These are phyloP conservation scores for Molanna angustata DNA, from an alignment of 2,888 invertebrate species.

Conservation along the genomic window DNA sequence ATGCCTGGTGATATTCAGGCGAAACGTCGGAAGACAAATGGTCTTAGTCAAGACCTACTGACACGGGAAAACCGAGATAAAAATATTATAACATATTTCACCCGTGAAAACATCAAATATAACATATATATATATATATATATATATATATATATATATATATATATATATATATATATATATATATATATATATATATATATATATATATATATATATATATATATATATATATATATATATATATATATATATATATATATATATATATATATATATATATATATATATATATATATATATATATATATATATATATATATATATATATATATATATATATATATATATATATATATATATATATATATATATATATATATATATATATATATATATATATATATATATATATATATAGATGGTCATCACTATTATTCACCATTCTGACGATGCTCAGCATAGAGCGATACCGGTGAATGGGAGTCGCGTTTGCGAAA, in stretches of 20 bases:
- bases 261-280: slow-evolving; percentile 9
- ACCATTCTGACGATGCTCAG: too few species aligned
- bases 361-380: slow-evolving; percentile 10
- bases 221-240: slow-evolving; percentile 6
- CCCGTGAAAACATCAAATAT: too few species aligned
- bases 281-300: slow-evolving; percentile 11
- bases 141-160: neutral
- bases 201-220: neutral
- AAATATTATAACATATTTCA: too few species aligned
- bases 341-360: slow-evolving; percentile 10
- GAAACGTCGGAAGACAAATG: too few species aligned
- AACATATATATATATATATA: too few species aligned
- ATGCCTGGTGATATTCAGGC: too few species aligned
- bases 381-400: neutral
- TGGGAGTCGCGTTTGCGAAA: too few species aligned
- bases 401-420: too few species aligned
- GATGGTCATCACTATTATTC: too few species aligned
- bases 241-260: slow-evolving; percentile 8
- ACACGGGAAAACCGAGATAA: too few species aligned
- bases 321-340: slow-evolving; percentile 11
- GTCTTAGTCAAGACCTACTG: too few species aligned
- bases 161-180: neutral
- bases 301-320: slow-evolving; percentile 11
- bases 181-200: neutral
- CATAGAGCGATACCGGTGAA: too few species aligned